These are phyloP conservation scores for Pheosia gnoma DNA, from an alignment of 2,888 invertebrate species.

Conservation along the genomic window DNA sequence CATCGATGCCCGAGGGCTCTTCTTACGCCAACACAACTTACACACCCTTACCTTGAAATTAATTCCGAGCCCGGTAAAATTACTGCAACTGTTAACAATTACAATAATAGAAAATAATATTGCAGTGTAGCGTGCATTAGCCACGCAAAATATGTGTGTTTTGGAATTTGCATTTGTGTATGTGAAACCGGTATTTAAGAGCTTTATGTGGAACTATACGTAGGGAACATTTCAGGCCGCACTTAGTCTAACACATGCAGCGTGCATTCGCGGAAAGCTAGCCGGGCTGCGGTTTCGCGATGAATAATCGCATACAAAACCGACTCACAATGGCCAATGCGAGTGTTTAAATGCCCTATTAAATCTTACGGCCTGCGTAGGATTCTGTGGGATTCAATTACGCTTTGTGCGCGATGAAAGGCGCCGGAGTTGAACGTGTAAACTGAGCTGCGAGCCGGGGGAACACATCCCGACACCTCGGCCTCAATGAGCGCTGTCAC, in stretches of 20 bases:
- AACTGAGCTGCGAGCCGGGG: constrained; percentile 74
- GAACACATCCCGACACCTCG: constrained; percentile 83
- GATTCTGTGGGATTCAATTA: constrained; percentile 84
- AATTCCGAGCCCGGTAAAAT: constrained; percentile 46
- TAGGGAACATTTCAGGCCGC: constrained; percentile 58
- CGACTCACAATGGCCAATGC: constrained; percentile 82
- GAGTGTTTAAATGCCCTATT: constrained; percentile 84
- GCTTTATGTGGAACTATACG: constrained; percentile 59
- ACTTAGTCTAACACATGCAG: constrained; percentile 67
- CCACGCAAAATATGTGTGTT: constrained; percentile 41
- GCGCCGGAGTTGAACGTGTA: constrained; percentile 78
- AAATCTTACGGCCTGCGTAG: constrained; percentile 82
- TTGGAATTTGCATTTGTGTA: constrained; percentile 42
- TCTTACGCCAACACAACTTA: constrained; percentile 54
- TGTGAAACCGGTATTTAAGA: constrained; percentile 46
- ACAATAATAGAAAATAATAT: constrained; percentile 39
- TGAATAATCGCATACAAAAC: constrained; percentile 82
- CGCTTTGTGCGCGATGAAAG: constrained; percentile 83
- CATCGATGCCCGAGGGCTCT: constrained; percentile 49
- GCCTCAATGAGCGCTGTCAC: constrained; percentile 81
- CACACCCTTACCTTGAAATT: constrained; percentile 50
- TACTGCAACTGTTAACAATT: constrained; percentile 45
- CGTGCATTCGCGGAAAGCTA: constrained; percentile 72
- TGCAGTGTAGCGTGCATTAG: constrained; percentile 30
- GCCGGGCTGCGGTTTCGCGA: constrained; percentile 70